Evolutionary conservation across 2,113 vertebrate species (phyloP).

Genomic region (Phalacrocorax aristotelis): DNA sequence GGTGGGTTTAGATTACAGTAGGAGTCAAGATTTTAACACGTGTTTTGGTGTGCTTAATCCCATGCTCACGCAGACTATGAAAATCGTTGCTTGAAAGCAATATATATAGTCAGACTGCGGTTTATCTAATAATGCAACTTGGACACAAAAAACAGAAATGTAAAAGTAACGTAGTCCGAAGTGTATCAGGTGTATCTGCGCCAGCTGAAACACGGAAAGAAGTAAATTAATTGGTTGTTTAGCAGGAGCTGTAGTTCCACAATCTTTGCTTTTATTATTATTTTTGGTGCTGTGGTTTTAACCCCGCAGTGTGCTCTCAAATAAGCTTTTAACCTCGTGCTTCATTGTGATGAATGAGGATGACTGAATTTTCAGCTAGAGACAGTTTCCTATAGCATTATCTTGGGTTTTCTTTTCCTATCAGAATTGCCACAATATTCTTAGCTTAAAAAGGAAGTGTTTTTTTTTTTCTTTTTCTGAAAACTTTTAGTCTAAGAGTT

Average conservation of each 20-base stretch:
- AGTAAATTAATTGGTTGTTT: background rate
- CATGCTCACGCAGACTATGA: background rate
- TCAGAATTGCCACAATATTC: background rate
- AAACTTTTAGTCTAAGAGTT: background rate
- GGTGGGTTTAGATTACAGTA: background rate
- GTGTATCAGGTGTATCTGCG: background rate
- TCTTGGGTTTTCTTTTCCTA: background rate
- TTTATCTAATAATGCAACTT: background rate
- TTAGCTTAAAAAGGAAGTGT: background rate
- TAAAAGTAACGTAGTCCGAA: background rate
- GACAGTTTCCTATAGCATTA: background rate
- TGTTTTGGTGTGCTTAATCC: background rate
- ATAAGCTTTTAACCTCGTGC: background rate
- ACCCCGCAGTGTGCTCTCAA: background rate
- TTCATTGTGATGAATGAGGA: background rate
- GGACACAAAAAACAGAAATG: background rate
- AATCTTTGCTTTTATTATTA: background rate
- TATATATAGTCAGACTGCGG: background rate
- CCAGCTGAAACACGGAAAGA: background rate
- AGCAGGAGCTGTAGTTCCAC: background rate
- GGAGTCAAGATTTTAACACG: background rate
- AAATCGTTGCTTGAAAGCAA: background rate
- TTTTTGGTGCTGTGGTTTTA: background rate
- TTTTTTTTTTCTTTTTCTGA: background rate
- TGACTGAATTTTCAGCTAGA: background rate